These are phyloP conservation scores for Anthrax anthrax DNA, from an alignment of 2,888 invertebrate genomes.

Conservation along the genomic window DNA sequence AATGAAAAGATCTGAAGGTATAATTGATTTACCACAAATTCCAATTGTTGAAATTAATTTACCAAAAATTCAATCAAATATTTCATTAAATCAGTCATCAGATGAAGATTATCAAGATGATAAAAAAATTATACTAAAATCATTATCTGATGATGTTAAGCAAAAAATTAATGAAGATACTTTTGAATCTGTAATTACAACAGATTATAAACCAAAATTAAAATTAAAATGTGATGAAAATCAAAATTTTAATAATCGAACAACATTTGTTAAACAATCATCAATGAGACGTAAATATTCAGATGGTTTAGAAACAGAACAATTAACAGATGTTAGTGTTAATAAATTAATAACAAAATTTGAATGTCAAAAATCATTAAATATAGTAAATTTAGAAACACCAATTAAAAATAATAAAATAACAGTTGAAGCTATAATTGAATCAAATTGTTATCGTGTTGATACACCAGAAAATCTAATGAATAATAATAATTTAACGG, in stretches of 20 bases:
- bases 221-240: too few relatives aligned
- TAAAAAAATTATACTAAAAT: too few relatives aligned
- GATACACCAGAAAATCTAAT: neutral
- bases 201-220: too few relatives aligned
- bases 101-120: too few relatives aligned
- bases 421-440: neutral
- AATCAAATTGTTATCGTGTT: neutral
- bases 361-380: constrained; percentile 14
- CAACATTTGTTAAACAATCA: constrained; percentile 25
- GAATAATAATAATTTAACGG: neutral
- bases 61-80: too few relatives aligned
- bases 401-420: neutral
- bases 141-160: too few relatives aligned
- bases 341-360: constrained; percentile 30
- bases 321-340: constrained; percentile 25
- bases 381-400: neutral
- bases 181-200: too few relatives aligned
- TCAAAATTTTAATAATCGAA: neutral
- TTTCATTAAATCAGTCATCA: too few relatives aligned
- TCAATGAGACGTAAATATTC: constrained; percentile 26
- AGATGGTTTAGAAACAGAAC: constrained; percentile 26
- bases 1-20: too few relatives aligned
- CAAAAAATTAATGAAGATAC: too few relatives aligned
- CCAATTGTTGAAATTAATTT: too few relatives aligned
- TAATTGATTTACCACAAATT: too few relatives aligned